Base-by-base conservation (phyloP, 2,113 vertebrate species). In the Mugil cephalus region DNA sequence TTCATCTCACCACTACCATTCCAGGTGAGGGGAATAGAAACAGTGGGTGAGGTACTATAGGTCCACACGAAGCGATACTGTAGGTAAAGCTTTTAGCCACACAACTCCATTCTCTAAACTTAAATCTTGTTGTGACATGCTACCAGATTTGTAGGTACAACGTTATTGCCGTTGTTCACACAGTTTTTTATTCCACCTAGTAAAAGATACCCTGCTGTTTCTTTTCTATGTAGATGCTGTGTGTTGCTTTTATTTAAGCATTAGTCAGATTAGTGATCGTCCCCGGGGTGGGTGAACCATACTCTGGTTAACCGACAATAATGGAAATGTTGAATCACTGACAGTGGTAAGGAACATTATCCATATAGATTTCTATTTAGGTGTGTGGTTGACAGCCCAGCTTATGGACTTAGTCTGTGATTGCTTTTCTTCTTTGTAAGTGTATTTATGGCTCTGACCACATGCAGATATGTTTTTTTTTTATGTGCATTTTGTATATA, bases 1-100 rank as follows among this genome's bases (percentile, higher is more conserved):
- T 98, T 98, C 83, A 96, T 97, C 43, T 95, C 96, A 72, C 96
- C 98, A 13, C 91, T 99, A 39, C 98, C 98, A 46, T 99, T 99
- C 74, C 98, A 98, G 94, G 98, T 98, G 82, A 92, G 87, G 2
- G 63, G 30, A 9, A 14, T 12, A 42, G 15, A 38, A 15, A 18
- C 7, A 13, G 1, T 21, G 10, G 21, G 47, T 6, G 24, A 30
- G 24, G 24, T 30, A 30, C 5, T 30, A 24, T 50, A 30, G 61
- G 11, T 46, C 19, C 4, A n/a, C 12, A 12, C 8, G 7, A 52
- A 17, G 11, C 24, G 2, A 30, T 30, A 30, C 5, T 5, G 5
- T 30, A 30, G 24, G 24, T 30, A 2, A 30, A 5, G 2, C 2
- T 30, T 30, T 30, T 30, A 30, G 5, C 24, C 24, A 30, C 5